Base-by-base conservation (phyloP, 2,113 vertebrate genomes). In the Plotosus lineatus region DNA sequence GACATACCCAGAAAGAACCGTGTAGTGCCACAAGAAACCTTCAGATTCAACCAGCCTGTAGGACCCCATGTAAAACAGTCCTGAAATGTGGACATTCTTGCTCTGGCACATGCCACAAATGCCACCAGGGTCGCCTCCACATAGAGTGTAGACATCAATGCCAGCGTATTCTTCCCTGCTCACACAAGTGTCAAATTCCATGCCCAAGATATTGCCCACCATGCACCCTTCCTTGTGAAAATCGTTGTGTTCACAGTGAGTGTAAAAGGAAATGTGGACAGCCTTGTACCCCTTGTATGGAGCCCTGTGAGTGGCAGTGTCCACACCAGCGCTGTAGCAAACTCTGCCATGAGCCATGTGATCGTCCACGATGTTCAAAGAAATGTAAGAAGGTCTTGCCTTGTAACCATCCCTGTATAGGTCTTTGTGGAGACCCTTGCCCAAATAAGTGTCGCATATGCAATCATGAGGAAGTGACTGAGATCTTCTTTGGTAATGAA, bases 401-500 rank as follows among this genome's bases (percentile, higher is more conserved):
- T 17, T 99, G 96, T 15, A 92, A 95, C 10, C 97, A 98, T 83
- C 93, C 90, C 0, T 98, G 97, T 84, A 94, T 92, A 17, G 96
- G 97, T 44, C 85, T 98, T 1, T 98, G 97, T 36, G 97, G 97
- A 78, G 96, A 98, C 68, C 95, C 92, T 1, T 99, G 97, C 69
- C 96, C 97, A 21, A 83, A 78, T 21, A 95, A 95, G 89, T 99
- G 97, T 85, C 94, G 95, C 23, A 72, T 93, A 36, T 98, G 97
- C 83, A 14, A 99, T 81, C 86, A 0, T 0, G 88, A 95, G 0
- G 95, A 97, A 4, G 94, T 99, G 77, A 94, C 90, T 0, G 94
- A 97, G 48, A 95, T 98, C 81, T 96, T 97, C 89, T 97, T 97
- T 76, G 96, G 97, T 77, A 95, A 82, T 36, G 96, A 98, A 86